Evolutionary conservation across 2,797 vertebrate species (phyloP).

Genomic region (Syngnathus acus): DNA sequence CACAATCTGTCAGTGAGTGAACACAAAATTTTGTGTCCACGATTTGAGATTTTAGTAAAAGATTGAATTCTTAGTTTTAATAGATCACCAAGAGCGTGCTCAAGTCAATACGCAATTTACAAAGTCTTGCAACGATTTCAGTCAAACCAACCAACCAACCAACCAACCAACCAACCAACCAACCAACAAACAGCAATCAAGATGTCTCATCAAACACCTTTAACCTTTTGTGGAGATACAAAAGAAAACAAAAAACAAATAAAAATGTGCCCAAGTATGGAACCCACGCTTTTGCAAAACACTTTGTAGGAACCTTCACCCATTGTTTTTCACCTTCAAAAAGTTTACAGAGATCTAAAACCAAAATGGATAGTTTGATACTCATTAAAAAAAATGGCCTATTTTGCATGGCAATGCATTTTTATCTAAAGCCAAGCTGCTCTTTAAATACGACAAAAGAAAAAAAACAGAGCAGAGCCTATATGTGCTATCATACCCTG

Average conservation of each 20-base stretch:
- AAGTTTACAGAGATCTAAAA: too few relatives aligned
- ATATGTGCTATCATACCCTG: constrained; percentile 52
- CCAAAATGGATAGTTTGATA: too few relatives aligned
- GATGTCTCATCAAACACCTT: neutral
- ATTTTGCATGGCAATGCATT: constrained; percentile 10
- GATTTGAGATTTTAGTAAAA: neutral
- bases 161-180: too few relatives aligned
- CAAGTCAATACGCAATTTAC: neutral
- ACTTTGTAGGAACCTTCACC: too few relatives aligned
- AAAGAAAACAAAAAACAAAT: neutral
- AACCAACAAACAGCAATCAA: neutral
- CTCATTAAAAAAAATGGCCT: too few relatives aligned
- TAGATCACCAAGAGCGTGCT: too few relatives aligned
- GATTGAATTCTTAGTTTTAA: too few relatives aligned
- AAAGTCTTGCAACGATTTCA: neutral
- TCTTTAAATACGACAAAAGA: constrained; percentile 28
- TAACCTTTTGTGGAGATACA: neutral
- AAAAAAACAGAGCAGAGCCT: constrained; percentile 42
- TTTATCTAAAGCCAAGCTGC: neutral
- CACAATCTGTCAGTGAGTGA: too few relatives aligned
- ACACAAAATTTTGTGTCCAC: too few relatives aligned
- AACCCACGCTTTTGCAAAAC: neutral
- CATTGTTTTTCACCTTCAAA: too few relatives aligned
- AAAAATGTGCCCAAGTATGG: neutral
- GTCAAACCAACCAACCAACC: neutral